phyloP scores from a whole-genome alignment of 1,140 invertebrate genomes.

The Saxidomus purpurata region DNA sequence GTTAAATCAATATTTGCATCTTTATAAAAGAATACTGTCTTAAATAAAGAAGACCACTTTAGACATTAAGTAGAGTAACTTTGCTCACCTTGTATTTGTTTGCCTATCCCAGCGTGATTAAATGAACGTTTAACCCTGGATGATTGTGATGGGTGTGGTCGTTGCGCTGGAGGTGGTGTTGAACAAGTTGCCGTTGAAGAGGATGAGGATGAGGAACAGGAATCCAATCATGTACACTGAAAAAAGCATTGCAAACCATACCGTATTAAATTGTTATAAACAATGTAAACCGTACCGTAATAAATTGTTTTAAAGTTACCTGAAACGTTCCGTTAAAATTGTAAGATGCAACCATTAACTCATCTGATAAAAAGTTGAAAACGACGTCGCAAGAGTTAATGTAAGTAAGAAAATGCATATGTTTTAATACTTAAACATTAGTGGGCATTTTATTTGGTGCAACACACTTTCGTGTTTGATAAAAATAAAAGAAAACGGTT shows the following conservation, averaged over 20 bases:
- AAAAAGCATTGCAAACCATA: not conserved
- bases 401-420: not conserved
- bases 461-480: no score
- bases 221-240: not conserved
- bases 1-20: not conserved
- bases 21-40: not conserved
- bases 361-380: not conserved
- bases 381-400: not conserved
- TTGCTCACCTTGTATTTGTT: not conserved
- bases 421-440: no score
- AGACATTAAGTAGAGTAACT: not conserved
- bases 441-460: no score
- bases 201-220: slow-evolving; percentile 11
- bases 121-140: slow-evolving; percentile 9
- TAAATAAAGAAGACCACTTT: not conserved
- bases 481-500: no score
- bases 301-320: not conserved
- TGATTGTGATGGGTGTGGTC: not conserved
- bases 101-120: not conserved
- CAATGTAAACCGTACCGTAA: not conserved
- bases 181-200: slow-evolving; percentile 27
- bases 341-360: not conserved
- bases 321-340: not conserved
- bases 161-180: not conserved
- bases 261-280: no score